Conservation (phyloP, 1,140 invertebrate species). For the Dendrolimus punctatus region DNA sequence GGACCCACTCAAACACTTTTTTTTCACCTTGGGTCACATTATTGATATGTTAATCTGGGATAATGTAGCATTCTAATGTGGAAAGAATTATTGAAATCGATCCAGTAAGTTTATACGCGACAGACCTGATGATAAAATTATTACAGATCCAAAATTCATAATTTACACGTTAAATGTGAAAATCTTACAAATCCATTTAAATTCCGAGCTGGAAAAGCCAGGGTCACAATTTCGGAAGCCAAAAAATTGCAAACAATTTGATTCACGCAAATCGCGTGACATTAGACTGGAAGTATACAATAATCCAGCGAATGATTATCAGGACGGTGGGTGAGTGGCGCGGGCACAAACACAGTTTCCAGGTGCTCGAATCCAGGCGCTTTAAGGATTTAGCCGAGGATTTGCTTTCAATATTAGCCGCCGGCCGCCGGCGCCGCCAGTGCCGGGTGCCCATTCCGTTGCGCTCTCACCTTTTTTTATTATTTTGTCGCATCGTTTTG, state of each 20-base stretch:
- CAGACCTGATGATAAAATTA: no score
- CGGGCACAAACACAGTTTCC: slow-evolving; percentile 62
- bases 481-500: slow-evolving; percentile 72
- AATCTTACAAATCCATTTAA: slow-evolving; percentile 28
- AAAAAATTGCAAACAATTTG: slow-evolving; percentile 58
- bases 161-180: background rate
- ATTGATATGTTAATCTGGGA: no score
- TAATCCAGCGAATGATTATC: slow-evolving; percentile 68
- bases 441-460: slow-evolving; percentile 42
- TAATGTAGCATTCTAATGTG: no score
- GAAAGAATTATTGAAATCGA: no score
- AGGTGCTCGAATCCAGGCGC: slow-evolving; percentile 68
- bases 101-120: no score
- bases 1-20: no score
- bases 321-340: slow-evolving; percentile 22
- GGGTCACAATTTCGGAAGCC: slow-evolving; percentile 38
- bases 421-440: slow-evolving; percentile 47
- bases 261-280: slow-evolving; percentile 50
- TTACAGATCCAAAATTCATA: no score
- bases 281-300: slow-evolving; percentile 65
- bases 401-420: slow-evolving; percentile 74
- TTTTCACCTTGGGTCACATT: no score
- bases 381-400: slow-evolving; percentile 73
- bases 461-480: slow-evolving; percentile 67
- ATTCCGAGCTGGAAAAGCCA: slow-evolving; percentile 32